Evolutionary conservation across 23 tunicate genomes (phyloP).

Genomic region (Styela clava): DNA sequence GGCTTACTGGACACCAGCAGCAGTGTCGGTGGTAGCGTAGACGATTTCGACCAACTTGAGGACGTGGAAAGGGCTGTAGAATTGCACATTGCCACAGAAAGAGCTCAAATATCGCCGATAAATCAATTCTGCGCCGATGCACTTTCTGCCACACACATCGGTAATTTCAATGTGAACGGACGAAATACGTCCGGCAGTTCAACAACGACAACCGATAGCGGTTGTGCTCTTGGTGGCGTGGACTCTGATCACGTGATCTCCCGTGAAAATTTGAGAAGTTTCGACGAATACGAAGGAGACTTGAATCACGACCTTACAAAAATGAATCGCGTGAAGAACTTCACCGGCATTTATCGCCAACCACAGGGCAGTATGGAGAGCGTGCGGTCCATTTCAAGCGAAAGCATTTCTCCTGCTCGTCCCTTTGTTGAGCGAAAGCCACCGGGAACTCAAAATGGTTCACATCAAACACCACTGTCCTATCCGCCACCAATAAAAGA

Average conservation of each 20-base stretch:
- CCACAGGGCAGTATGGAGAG: background rate
- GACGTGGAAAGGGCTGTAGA: background rate
- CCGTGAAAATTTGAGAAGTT: background rate
- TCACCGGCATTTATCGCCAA: background rate
- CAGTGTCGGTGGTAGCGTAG: conserved; percentile 4
- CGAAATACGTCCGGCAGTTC: conserved; percentile 7
- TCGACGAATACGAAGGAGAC: background rate
- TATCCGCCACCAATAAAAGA: background rate
- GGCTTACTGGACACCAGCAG: conserved; percentile 2
- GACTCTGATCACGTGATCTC: conserved; percentile 2
- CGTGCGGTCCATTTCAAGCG: conserved; percentile 2
- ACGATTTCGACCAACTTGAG: conserved; percentile 1
- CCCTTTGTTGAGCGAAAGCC: background rate
- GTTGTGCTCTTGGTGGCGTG: conserved; percentile 1
- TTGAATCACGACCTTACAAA: background rate
- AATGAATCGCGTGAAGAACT: background rate
- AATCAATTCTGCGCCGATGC: background rate
- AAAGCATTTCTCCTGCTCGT: background rate
- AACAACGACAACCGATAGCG: conserved; percentile 2
- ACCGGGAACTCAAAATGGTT: background rate
- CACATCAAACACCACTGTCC: background rate
- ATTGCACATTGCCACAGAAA: background rate
- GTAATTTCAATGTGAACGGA: background rate
- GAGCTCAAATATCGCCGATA: background rate
- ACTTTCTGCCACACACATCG: background rate